A percentile compares a stretch with the other conserved stretches of the same genome.
Evolutionary conservation across 1,140 invertebrate species (phyloP).

Genomic region (Hycleus phaleratus): DNA sequence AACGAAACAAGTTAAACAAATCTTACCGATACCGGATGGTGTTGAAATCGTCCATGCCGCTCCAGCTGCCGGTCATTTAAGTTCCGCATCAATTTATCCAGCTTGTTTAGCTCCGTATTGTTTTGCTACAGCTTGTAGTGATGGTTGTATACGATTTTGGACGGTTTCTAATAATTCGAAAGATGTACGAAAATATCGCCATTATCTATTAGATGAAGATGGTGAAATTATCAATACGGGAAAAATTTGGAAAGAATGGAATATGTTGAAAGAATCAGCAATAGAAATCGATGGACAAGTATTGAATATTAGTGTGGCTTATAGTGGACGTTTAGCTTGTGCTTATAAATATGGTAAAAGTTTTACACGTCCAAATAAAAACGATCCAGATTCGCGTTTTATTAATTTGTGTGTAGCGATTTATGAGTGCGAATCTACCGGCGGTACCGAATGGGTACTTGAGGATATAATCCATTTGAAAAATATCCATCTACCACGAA

Average conservation of each 20-base stretch:
- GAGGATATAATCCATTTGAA: constrained; percentile 92
- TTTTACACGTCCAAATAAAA: constrained; percentile 70
- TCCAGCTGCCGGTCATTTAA: constrained; percentile 91
- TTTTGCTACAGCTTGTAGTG: constrained; percentile 87
- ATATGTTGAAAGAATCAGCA: constrained; percentile 56
- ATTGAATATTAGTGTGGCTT: constrained; percentile 91
- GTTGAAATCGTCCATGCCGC: constrained; percentile 88
- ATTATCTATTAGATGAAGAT: constrained; percentile 38
- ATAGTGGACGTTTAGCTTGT: constrained; percentile 92
- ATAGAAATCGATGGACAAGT: constrained; percentile 74
- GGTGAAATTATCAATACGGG: constrained; percentile 48
- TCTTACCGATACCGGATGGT: constrained; percentile 76
- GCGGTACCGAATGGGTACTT: constrained; percentile 96
- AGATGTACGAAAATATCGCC: constrained; percentile 23
- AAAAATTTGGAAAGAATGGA: constrained; percentile 38
- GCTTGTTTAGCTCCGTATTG: constrained; percentile 96
- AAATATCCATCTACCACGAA: constrained; percentile 77
- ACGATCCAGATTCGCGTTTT: constrained; percentile 73
- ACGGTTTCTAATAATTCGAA: constrained; percentile 29
- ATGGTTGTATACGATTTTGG: constrained; percentile 62
- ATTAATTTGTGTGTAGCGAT: constrained; percentile 95
- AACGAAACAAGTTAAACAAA: constrained; percentile 38
- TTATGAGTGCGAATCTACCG: constrained; percentile 98
- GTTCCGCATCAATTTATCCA: constrained; percentile 97
- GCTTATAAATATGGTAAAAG: constrained; percentile 89